Evolutionary conservation across 2,797 vertebrate species (phyloP), one percentile per base, ranked within the genome.

Genomic region (Nyctalus aviator): DNA sequence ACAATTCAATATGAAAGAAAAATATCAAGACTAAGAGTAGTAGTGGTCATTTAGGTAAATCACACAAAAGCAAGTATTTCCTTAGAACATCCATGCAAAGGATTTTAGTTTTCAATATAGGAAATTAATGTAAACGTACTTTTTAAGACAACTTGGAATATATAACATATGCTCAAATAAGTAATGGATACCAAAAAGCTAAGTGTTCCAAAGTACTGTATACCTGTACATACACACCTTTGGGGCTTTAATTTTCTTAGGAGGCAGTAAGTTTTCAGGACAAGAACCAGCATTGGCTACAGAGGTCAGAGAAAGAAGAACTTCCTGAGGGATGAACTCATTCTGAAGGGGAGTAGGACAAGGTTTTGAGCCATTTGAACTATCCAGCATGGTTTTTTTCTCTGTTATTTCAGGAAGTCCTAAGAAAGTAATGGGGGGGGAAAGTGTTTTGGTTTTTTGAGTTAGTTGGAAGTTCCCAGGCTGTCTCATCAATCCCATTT

Each of bases 291-390:
- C 97, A 84, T 27, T 97, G 59, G 98, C 97, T 0, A 98, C 97
- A 95, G 95, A 98, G 18, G 97, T 98, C 25, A 99, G 97, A 78
- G 98, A 98, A 94, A 97, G 95, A 84, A 99, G 97, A 86, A 99
- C 97, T 81, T 99, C 99, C 37, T 98, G 97, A 6, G 99, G 99
- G 93, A 99, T 98, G 78, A 94, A 98, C 21, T 98, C 96, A 21
- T 81, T 94, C 72, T 94, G 96, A 72, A 97, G 95, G 8, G 96
- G 87, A n/a, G 96, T 78, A 44, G 95, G 94, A 94, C 97, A 71
- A 35, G 91, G 84, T 83, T 97, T 97, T 77, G 84, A 78, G 12
- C 0, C 59, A 48, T 97, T 97, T 77, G 84, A 78, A 11, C 0
- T 57, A 46, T 96, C 96, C 57, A 91, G 46, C 8, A 85, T 18